A percentile compares a stretch with the other conserved stretches of the same genome.
Conservation (phyloP, 2,888 invertebrate genomes). For the Cryptops parisi region DNA sequence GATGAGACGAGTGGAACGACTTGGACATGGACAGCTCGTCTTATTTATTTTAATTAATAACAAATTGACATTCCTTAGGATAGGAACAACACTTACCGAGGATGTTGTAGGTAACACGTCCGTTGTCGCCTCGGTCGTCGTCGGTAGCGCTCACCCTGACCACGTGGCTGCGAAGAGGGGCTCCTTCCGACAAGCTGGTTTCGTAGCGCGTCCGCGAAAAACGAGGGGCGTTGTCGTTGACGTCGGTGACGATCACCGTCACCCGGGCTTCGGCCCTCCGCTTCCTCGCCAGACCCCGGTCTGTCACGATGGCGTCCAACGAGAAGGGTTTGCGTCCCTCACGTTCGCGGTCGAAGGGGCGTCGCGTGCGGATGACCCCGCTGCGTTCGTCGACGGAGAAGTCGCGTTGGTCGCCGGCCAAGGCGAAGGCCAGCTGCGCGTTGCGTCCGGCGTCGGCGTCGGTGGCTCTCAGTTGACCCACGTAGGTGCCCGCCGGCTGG, state of each 20-base stretch:
- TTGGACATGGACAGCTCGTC: too few species aligned
- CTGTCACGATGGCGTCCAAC: conserved; percentile 73
- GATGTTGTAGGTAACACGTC: conserved; percentile 64
- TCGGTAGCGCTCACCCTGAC: conserved; percentile 73
- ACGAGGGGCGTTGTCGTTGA: conserved; percentile 77
- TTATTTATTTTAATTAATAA: too few species aligned
- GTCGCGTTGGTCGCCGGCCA: conserved; percentile 48
- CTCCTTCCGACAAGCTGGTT: conserved; percentile 80
- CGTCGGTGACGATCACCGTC: conserved; percentile 71
- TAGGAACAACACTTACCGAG: background rate
- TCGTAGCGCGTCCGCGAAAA: conserved; percentile 70
- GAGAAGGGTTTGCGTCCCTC: conserved; percentile 64
- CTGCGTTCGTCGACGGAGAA: conserved; percentile 78
- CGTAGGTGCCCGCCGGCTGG: conserved; percentile 73
- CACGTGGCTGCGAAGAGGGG: conserved; percentile 63
- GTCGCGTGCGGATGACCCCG: conserved; percentile 73
- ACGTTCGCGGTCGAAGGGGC: conserved; percentile 75
- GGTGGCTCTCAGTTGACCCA: conserved; percentile 75
- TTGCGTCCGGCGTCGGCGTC: conserved; percentile 83
- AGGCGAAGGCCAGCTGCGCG: conserved; percentile 72
- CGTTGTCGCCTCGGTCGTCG: conserved; percentile 75
- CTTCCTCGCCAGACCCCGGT: conserved; percentile 55
- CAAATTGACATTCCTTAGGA: too few species aligned
- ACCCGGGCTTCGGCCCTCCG: conserved; percentile 74
- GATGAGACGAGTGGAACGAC: too few species aligned